Percentiles rank a stretch among this genome's conserved stretches.
These are phyloP conservation scores for Nematostella vectensis DNA, from an alignment of 92 coral and sea anemone genomes.

Conservation along the genomic window DNA sequence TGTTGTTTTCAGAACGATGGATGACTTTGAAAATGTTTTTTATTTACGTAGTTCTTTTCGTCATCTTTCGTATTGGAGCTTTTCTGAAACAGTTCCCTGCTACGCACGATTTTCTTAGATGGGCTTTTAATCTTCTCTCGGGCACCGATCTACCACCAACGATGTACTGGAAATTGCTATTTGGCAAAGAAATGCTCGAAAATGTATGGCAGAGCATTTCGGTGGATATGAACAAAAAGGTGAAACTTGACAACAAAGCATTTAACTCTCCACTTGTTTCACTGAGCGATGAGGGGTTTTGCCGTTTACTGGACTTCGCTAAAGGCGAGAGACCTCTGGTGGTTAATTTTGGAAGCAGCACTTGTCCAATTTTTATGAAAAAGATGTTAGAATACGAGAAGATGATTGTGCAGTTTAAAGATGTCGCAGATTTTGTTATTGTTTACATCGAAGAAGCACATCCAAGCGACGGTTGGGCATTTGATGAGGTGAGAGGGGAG, in stretches of 20 bases:
- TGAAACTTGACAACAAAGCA: constrained; percentile 27
- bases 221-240: constrained; percentile 39
- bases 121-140: constrained; percentile 18
- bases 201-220: constrained; percentile 35
- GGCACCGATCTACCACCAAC: constrained; percentile 21
- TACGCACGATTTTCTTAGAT: constrained; percentile 7
- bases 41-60: not conserved
- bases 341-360: constrained; percentile 49
- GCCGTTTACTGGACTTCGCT: constrained; percentile 40
- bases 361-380: constrained; percentile 50
- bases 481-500: constrained; percentile 16
- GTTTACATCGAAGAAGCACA: constrained; percentile 63
- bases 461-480: constrained; percentile 57
- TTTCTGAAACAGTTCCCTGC: constrained; percentile 13
- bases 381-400: constrained; percentile 25
- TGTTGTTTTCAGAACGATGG: not conserved
- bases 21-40: not conserved
- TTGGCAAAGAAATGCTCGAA: constrained; percentile 45
- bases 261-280: constrained; percentile 47
- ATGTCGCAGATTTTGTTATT: constrained; percentile 44
- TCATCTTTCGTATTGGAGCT: constrained; percentile 4
- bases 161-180: constrained; percentile 31
- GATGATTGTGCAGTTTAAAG: constrained; percentile 22
- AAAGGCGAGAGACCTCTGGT: constrained; percentile 35
- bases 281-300: constrained; percentile 19